Evolutionary conservation across 2,888 invertebrate species (phyloP), one percentile per base, ranked within the genome.

Genomic region (Pristionchus entomophagus): DNA sequence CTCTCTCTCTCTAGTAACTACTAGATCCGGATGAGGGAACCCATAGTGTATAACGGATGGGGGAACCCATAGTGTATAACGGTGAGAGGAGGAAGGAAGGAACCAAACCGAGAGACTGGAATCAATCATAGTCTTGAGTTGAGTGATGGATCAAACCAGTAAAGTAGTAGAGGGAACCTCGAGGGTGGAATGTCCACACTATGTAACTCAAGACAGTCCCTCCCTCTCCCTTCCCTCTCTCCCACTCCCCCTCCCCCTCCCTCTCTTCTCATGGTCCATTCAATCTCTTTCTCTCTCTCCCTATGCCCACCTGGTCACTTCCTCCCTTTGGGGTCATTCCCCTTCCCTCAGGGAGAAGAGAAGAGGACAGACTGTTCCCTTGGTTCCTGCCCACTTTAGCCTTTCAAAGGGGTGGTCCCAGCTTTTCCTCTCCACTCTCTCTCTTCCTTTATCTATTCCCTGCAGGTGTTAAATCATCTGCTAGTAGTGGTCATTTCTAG

Each of bases 71-170:
- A 56, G 56, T 56, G 56, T 56, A 8, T 41, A 73, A 73, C 73
- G 41, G 73, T 73, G 73, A 73, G 38, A 26, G 41, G 22, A 26
- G 56, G 56, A 56, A 22, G n/a, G n/a, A n/a, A 14, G 14, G 56
- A 56, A 56, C 56, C n/a, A 10, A 45, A 10, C 45, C 45, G 14
- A 45, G 56, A 56, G 41, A n/a, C 73, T 41, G n/a, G n/a, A n/a
- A 12, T 26, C 73, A 73, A 73, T 73, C 26, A 41, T n/a, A 14
- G n/a, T 73, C 73, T 73, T 45, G 73, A 73, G 73, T 73, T 38
- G n/a, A n/a, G n/a, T n/a, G 73, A 41, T 41, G 41, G 73, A 73
- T 73, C 73, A 73, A 73, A 73, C 73, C 73, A 73, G 73, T 41
- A 73, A 45, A 73, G 73, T 73, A 73, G 41, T n/a, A 73, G 62